Evolutionary conservation across 2,888 invertebrate species (phyloP).

Genomic region (Teleogryllus oceanicus): DNA sequence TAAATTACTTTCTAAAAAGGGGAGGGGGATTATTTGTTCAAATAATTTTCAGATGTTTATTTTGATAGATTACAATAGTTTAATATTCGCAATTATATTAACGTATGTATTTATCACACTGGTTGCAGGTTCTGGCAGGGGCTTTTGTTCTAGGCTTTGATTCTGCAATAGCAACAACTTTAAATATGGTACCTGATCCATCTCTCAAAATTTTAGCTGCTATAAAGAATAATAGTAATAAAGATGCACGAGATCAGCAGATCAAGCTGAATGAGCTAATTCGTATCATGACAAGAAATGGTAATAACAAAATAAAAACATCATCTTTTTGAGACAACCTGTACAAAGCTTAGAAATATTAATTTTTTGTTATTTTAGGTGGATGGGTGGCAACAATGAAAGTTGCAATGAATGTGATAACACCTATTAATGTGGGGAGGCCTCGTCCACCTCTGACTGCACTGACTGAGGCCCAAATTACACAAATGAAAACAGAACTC

Average conservation of each 20-base stretch:
- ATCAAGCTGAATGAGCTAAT: conserved; percentile 53
- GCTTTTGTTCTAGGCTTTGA: conserved; percentile 66
- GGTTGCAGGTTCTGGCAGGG: conserved; percentile 59
- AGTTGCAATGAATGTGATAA: conserved; percentile 60
- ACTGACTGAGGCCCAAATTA: conserved; percentile 47
- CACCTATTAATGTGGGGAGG: conserved; percentile 61
- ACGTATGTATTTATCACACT: neutral
- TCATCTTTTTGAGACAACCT: neutral
- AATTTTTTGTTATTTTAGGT: conserved; percentile 48
- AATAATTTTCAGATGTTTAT: no score
- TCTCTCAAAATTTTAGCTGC: conserved; percentile 57
- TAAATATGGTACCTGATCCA: conserved; percentile 62
- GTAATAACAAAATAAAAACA: conserved; percentile 44
- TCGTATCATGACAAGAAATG: conserved; percentile 54
- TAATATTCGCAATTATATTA: no score
- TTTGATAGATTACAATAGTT: no score
- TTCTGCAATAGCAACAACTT: conserved; percentile 67
- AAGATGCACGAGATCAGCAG: conserved; percentile 54
- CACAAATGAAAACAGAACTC: conserved; percentile 43
- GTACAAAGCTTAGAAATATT: neutral
- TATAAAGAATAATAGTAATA: conserved; percentile 51
- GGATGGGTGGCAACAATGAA: conserved; percentile 69
- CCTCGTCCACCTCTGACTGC: conserved; percentile 57
- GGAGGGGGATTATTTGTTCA: no score
- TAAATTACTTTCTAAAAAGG: neutral